phyloP scores from a whole-genome alignment of 1,140 invertebrate genomes.

The Zaprionus capensis region DNA sequence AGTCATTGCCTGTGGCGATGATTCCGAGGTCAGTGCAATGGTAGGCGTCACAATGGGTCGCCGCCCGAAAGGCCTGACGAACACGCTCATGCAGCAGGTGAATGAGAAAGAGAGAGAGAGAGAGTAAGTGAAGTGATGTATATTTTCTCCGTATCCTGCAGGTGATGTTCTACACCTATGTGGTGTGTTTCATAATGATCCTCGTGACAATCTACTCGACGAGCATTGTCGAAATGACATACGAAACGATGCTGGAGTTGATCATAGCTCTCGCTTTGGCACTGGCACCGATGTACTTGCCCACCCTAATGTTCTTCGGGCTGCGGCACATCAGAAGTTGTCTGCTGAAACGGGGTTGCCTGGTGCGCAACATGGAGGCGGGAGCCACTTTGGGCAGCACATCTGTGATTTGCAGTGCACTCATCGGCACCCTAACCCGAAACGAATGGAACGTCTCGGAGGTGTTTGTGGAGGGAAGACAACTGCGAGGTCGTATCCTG shows the following conservation, averaged over 20 bases:
- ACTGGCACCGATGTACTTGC: constrained; percentile 40
- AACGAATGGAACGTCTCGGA: constrained; percentile 40
- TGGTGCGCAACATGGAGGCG: constrained; percentile 44
- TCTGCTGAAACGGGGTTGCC: constrained; percentile 26
- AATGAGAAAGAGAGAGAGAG: not conserved
- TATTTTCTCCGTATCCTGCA: not conserved
- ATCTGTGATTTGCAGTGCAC: constrained; percentile 47
- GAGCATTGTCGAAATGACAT: not conserved
- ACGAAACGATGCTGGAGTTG: not conserved
- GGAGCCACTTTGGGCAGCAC: constrained; percentile 47
- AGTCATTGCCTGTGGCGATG: constrained; percentile 59
- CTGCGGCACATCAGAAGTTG: not conserved
- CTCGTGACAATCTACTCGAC: constrained; percentile 1
- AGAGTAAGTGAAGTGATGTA: not conserved
- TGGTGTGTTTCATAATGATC: not conserved
- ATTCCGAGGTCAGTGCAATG: constrained; percentile 51
- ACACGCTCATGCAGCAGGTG: constrained; percentile 41
- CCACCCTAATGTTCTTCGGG: constrained; percentile 38
- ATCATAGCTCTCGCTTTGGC: constrained; percentile 30
- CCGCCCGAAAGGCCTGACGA: constrained; percentile 11
- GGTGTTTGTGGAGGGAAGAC: constrained; percentile 36
- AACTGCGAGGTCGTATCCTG: not conserved
- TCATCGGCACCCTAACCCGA: constrained; percentile 36
- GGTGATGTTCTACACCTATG: not conserved
- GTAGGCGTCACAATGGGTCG: constrained; percentile 21